Percentiles rank a stretch among this genome's conserved stretches.
Evolutionary conservation across 2,113 vertebrate genomes (phyloP).

Genomic region (Eclectus roratus): DNA sequence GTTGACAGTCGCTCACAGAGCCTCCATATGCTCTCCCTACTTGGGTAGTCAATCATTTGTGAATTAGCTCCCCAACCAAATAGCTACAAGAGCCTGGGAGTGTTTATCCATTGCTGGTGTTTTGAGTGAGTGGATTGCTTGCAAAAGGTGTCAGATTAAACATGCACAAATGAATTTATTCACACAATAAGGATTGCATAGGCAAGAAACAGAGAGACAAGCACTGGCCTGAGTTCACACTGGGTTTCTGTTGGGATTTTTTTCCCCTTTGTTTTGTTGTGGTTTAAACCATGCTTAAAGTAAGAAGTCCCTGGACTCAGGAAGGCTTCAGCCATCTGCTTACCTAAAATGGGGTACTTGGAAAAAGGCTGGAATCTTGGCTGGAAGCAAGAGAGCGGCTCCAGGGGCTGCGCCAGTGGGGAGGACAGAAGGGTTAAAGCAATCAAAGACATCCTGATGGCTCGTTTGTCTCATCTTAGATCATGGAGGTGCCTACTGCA

Average conservation of each 20-base stretch:
- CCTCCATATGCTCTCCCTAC: constrained; percentile 60
- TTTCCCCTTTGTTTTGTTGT: background rate
- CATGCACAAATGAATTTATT: background rate
- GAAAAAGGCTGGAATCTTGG: background rate
- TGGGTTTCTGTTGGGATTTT: background rate
- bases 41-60: constrained; percentile 66
- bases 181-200: background rate
- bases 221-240: background rate
- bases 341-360: background rate
- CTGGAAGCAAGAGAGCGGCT: background rate
- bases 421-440: background rate
- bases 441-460: background rate
- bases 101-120: constrained; percentile 40
- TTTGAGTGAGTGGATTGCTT: constrained; percentile 51
- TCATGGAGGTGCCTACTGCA: background rate
- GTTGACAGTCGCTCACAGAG: constrained; percentile 67
- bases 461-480: background rate
- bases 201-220: background rate
- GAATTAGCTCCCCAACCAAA: constrained; percentile 62
- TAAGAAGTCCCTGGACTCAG: background rate
- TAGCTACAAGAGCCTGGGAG: constrained; percentile 27
- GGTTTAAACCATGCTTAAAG: background rate
- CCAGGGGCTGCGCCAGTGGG: background rate
- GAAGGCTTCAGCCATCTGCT: background rate
- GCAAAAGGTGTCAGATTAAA: constrained; percentile 58